These are phyloP conservation scores for Amphilophus citrinellus DNA, from an alignment of 2,113 vertebrate species.

Conservation along the genomic window DNA sequence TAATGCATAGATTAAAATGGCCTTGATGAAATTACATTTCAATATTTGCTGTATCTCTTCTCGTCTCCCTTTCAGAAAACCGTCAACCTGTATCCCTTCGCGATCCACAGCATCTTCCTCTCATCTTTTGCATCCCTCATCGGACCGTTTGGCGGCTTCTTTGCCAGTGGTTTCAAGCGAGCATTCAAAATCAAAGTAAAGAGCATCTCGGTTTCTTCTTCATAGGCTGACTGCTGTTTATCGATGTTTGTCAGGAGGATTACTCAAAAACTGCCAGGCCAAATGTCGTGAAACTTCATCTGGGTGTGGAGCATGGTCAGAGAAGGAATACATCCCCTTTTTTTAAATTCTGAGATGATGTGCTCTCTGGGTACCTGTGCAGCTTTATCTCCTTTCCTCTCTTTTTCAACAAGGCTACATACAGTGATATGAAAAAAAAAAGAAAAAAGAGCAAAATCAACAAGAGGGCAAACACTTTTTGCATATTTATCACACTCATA, in stretches of 20 bases:
- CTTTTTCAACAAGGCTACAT: background rate
- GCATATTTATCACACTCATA: too few relatives aligned
- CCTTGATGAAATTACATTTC: background rate
- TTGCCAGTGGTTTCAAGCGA: constrained; percentile 98
- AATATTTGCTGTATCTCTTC: accelerated
- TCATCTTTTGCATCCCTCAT: constrained; percentile 95
- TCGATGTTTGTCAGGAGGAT: background rate
- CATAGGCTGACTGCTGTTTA: background rate
- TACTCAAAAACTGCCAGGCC: background rate
- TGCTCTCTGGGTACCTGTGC: background rate
- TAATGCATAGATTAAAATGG: background rate
- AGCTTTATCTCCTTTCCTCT: accelerated
- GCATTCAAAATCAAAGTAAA: constrained; percentile 98
- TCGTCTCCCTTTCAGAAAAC: constrained; percentile 81
- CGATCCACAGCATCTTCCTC: constrained; percentile 95
- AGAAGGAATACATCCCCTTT: background rate
- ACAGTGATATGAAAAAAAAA: too few relatives aligned
- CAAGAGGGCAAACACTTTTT: too few relatives aligned
- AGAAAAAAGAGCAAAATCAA: too few relatives aligned
- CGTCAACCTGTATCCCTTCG: constrained; percentile 93
- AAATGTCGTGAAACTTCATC: background rate
- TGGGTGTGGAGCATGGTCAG: background rate
- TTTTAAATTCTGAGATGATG: background rate
- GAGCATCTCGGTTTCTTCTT: background rate
- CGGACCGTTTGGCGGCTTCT: constrained; percentile 98